Evolutionary conservation across 2,113 vertebrate genomes (phyloP).

Genomic region (Anhinga rufa): DNA sequence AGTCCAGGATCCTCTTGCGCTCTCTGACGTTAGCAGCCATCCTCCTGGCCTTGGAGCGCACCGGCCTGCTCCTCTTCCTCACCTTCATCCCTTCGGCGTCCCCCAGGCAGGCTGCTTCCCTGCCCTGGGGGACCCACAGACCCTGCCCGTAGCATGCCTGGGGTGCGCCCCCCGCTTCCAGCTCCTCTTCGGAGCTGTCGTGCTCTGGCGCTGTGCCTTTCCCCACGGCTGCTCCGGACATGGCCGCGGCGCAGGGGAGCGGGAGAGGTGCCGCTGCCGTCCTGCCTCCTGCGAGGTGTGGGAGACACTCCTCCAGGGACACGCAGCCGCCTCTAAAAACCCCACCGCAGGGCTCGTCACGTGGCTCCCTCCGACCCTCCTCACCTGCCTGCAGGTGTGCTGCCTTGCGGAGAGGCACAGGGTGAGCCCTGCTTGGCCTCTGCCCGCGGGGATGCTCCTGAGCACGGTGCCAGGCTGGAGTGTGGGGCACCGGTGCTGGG

Average conservation of each 20-base stretch:
- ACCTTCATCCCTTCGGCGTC: conserved; percentile 54
- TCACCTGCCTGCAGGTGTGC: conserved; percentile 71
- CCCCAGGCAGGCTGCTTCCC: conserved; percentile 18
- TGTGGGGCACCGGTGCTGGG: fast-evolving
- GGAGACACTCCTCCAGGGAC: conserved; percentile 44
- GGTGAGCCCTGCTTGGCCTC: neutral
- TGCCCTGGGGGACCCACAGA: conserved; percentile 43
- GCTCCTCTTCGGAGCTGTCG: conserved; percentile 72
- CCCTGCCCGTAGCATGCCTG: neutral
- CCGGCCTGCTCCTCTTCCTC: conserved; percentile 80
- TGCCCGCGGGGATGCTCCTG: neutral
- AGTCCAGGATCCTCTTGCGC: conserved; percentile 94
- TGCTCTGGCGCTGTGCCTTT: conserved; percentile 49
- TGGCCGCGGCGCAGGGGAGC: neutral
- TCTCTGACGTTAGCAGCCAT: conserved; percentile 93
- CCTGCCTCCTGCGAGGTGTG: neutral
- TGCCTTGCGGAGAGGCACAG: neutral
- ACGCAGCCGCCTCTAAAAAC: neutral
- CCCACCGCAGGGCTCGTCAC: conserved; percentile 55
- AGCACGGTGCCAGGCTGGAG: neutral
- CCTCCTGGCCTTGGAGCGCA: conserved; percentile 89
- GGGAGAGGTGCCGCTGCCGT: neutral
- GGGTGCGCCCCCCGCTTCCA: neutral
- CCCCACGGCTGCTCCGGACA: conserved; percentile 4
- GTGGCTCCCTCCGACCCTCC: conserved; percentile 58